A percentile compares a stretch with the other conserved stretches of the same genome.
phyloP scores from a whole-genome alignment of 2,113 vertebrate species.

The Dromiciops gliroides region DNA sequence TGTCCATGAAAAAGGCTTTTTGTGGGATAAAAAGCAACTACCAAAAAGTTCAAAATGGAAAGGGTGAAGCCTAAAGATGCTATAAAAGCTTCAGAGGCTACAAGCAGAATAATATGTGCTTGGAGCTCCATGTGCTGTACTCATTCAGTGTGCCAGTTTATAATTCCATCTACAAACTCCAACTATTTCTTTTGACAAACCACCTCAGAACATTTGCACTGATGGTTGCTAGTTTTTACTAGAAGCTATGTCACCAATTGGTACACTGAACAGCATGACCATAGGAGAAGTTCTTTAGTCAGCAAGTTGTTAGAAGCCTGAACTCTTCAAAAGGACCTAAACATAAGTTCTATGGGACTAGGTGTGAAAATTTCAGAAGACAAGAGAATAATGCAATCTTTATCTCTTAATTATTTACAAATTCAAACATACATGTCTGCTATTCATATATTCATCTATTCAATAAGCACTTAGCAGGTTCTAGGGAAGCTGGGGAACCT shows the following conservation, averaged over 20 bases:
- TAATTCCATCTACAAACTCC: neutral
- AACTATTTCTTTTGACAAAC: neutral
- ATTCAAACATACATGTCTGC: neutral
- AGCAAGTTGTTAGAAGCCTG: neutral
- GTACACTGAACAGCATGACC: neutral
- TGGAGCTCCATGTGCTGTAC: neutral
- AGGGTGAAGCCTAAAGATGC: neutral
- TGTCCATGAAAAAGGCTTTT: neutral
- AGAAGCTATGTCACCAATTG: neutral
- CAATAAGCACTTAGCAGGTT: neutral
- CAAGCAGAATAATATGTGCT: too few species aligned
- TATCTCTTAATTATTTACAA: neutral
- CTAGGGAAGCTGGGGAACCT: neutral
- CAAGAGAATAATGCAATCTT: neutral
- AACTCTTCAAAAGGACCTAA: neutral
- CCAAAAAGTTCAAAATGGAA: neutral
- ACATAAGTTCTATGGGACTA: neutral
- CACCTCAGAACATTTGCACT: neutral
- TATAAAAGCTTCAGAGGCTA: neutral
- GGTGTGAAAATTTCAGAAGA: neutral
- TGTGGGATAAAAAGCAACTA: neutral
- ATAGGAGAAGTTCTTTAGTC: neutral
- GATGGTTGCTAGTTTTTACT: neutral
- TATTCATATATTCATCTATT: neutral
- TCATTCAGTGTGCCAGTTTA: neutral